phyloP scores from a whole-genome alignment of 23 tunicate genomes.

The Styela clava region DNA sequence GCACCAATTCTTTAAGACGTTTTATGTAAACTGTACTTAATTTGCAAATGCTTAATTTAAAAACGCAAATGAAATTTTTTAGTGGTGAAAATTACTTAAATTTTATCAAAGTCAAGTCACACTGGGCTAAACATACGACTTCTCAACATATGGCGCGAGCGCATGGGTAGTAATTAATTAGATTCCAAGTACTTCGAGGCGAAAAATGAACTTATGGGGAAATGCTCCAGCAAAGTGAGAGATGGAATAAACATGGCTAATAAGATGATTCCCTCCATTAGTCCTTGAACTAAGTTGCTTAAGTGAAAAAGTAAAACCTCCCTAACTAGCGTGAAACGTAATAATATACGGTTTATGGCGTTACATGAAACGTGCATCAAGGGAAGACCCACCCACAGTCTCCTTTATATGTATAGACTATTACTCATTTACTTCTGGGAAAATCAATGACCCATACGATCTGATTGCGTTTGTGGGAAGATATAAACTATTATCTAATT shows the following conservation, averaged over 20 bases:
- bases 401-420: neutral
- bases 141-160: slow-evolving; percentile 14
- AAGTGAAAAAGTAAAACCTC: neutral
- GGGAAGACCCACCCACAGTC: neutral
- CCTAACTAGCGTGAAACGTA: slow-evolving; percentile 31
- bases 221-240: neutral
- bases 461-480: neutral
- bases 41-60: too few relatives aligned
- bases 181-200: slow-evolving; percentile 23
- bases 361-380: slow-evolving; percentile 1
- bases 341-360: slow-evolving; percentile 27
- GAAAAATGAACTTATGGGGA: slow-evolving; percentile 9
- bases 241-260: neutral
- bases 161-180: neutral
- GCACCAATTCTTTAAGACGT: too few relatives aligned
- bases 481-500: neutral
- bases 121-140: neutral
- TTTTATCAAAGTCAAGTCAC: neutral
- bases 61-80: slow-evolving; percentile 46
- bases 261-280: slow-evolving; percentile 29
- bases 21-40: too few relatives aligned
- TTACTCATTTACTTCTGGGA: neutral
- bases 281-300: slow-evolving; percentile 10
- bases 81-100: slow-evolving; percentile 69
- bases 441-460: neutral